phyloP scores from a whole-genome alignment of 2,797 vertebrate genomes.

The Anolis apletophallus region DNA sequence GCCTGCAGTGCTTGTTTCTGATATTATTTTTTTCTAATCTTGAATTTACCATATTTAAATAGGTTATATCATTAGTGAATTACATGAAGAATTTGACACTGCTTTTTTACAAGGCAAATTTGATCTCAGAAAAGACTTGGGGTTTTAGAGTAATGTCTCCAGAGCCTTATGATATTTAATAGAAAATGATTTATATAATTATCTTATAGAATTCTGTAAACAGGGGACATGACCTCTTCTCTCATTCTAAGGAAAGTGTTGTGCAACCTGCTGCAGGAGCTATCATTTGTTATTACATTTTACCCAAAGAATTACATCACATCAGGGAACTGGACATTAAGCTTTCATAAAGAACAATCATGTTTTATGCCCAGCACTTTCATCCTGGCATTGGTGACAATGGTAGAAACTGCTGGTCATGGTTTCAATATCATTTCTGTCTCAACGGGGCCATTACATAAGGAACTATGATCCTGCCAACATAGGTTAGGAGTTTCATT shows the following conservation, averaged over 20 bases:
- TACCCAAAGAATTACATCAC: slow-evolving; percentile 5
- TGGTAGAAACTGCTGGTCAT: not conserved
- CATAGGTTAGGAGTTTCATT: not conserved
- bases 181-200: slow-evolving; percentile 28
- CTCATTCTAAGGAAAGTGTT: not conserved
- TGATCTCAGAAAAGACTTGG: slow-evolving; percentile 18
- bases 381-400: not conserved
- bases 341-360: not conserved
- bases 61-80: slow-evolving; percentile 15
- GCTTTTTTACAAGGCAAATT: slow-evolving; percentile 21
- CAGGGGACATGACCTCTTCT: slow-evolving; percentile 16
- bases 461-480: not conserved
- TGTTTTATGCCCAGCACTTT: not conserved
- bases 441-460: not conserved
- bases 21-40: not conserved
- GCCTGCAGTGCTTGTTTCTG: too few relatives aligned
- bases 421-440: slow-evolving; percentile 5
- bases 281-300: slow-evolving; percentile 17
- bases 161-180: slow-evolving; percentile 26
- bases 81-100: not conserved
- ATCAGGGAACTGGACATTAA: not conserved
- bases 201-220: slow-evolving; percentile 36
- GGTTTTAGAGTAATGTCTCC: slow-evolving; percentile 9
- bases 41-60: slow-evolving; percentile 16
- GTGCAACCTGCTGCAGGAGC: slow-evolving; percentile 6